phyloP scores from a whole-genome alignment of 1,140 invertebrate species.

The Drosophila malerkotliana region DNA sequence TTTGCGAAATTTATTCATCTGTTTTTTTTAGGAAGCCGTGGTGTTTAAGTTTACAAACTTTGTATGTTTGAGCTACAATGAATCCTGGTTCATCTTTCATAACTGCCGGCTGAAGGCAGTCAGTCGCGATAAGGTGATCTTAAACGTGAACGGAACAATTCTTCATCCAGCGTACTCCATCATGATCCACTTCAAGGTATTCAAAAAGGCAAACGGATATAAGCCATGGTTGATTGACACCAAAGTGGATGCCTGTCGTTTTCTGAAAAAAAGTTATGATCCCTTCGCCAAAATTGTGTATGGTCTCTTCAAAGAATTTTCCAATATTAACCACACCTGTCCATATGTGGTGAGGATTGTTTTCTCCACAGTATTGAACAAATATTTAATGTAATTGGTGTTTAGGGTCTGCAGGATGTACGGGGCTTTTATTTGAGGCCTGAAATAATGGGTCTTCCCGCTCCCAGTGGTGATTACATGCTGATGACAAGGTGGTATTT shows the following conservation, averaged over 20 bases:
- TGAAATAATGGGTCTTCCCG: not conserved
- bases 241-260: constrained; percentile 22
- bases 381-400: not conserved
- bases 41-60: constrained; percentile 28
- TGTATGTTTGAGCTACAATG: constrained; percentile 19
- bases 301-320: constrained; percentile 14
- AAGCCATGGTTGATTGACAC: constrained; percentile 20
- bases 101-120: constrained; percentile 24
- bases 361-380: not conserved
- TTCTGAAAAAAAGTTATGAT: not conserved
- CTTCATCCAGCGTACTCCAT: constrained; percentile 12
- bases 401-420: constrained; percentile 27
- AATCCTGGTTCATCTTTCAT: constrained; percentile 26
- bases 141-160: not conserved
- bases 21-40: constrained; percentile 3
- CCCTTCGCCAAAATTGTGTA: constrained; percentile 4
- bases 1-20: no score
- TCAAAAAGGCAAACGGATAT: constrained; percentile 31
- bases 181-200: not conserved
- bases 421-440: constrained; percentile 10
- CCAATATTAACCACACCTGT: constrained; percentile 19
- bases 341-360: constrained; percentile 19
- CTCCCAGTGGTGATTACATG: constrained; percentile 33
- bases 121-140: constrained; percentile 8
- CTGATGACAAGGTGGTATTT: not conserved